These are phyloP conservation scores for Grallaria varia DNA, from an alignment of 2,113 vertebrate species.

Conservation along the genomic window DNA sequence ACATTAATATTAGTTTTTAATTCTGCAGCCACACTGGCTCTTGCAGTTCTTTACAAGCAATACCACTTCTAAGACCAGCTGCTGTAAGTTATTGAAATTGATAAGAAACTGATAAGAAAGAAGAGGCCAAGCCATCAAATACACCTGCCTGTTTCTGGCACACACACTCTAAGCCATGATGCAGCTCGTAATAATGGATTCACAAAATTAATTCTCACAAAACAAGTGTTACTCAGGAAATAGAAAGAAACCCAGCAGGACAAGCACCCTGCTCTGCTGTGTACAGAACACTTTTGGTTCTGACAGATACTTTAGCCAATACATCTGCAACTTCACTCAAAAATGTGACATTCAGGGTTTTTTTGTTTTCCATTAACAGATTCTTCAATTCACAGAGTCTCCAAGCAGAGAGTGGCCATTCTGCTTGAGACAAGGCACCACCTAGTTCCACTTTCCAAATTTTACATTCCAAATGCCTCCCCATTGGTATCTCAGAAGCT, in stretches of 20 bases:
- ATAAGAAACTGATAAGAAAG: neutral
- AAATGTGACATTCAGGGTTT: rapidly evolving
- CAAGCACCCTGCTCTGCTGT: neutral
- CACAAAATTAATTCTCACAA: neutral
- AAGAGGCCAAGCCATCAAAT: neutral
- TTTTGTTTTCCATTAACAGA: neutral
- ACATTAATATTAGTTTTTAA: neutral
- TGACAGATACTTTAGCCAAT: neutral
- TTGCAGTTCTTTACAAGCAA: neutral
- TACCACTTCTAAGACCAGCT: neutral
- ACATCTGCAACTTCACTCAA: neutral
- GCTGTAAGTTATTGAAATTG: neutral
- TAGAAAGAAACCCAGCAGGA: neutral
- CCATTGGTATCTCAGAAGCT: neutral
- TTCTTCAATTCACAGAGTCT: neutral
- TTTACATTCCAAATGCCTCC: neutral
- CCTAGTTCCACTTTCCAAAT: neutral
- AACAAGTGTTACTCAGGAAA: neutral
- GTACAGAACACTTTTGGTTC: neutral
- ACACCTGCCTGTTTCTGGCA: neutral
- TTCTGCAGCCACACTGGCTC: neutral
- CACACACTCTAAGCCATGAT: neutral
- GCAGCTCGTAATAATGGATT: neutral
- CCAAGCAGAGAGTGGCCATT: neutral
- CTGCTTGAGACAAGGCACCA: neutral